These are phyloP conservation scores for Tamias sibiricus DNA, from an alignment of 2,113 vertebrate genomes.

Conservation along the genomic window DNA sequence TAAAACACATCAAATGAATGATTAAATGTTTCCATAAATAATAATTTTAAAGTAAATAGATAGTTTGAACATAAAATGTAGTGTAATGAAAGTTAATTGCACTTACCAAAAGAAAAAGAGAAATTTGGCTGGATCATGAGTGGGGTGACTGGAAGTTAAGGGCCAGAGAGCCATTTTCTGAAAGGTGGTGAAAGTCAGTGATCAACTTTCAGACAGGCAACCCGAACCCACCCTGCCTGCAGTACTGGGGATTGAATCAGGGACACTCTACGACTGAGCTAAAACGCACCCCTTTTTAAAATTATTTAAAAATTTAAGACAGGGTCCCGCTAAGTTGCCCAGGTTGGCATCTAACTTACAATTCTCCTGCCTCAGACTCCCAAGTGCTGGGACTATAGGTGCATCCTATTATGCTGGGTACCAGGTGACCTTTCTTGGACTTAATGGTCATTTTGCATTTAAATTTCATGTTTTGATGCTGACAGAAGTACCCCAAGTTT, in stretches of 20 bases:
- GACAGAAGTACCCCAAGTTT: neutral
- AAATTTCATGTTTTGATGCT: neutral
- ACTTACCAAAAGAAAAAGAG: neutral
- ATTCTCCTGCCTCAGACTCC: no score
- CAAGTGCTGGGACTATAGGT: no score
- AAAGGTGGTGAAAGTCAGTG: neutral
- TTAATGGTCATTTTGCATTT: neutral
- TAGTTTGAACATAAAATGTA: neutral
- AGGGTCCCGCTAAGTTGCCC: no score
- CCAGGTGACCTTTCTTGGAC: neutral
- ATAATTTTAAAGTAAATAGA: constrained; percentile 43
- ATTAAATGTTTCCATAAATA: constrained; percentile 30
- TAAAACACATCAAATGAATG: constrained; percentile 31
- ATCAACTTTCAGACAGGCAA: neutral
- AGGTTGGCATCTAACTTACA: no score
- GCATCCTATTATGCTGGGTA: no score
- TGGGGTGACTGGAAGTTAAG: neutral
- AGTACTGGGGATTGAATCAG: no score
- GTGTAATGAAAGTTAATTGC: neutral
- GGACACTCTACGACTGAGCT: no score
- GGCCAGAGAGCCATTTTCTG: neutral
- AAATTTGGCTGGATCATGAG: neutral
- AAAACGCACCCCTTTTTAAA: no score
- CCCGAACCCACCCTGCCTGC: no score
- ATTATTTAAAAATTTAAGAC: no score